phyloP scores from a whole-genome alignment of 2,113 vertebrate genomes.

The Paramormyrops kingsleyae region DNA sequence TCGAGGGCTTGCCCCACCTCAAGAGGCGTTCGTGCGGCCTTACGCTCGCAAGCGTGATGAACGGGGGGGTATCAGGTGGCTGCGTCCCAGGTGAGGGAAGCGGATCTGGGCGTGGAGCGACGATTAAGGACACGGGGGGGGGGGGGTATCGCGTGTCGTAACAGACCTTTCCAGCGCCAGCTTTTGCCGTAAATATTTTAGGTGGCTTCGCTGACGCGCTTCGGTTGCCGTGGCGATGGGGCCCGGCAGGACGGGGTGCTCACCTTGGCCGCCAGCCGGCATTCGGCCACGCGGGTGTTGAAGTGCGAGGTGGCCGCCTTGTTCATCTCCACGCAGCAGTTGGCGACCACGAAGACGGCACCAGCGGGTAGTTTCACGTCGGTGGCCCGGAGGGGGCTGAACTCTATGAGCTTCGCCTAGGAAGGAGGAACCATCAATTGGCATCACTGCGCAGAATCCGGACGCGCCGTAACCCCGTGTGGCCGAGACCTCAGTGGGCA shows the following conservation, averaged over 20 bases:
- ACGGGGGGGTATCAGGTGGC: constrained; percentile 21
- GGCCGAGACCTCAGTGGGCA: not conserved
- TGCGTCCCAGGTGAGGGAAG: constrained; percentile 36
- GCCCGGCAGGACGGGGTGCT: not conserved
- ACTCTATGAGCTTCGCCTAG: constrained; percentile 95
- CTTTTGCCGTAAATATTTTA: constrained; percentile 41
- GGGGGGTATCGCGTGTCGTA: constrained; percentile 50
- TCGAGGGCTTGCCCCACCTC: constrained; percentile 51
- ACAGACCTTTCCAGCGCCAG: constrained; percentile 39
- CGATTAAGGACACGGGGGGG: not conserved
- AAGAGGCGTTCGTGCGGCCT: constrained; percentile 51
- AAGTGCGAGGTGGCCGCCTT: constrained; percentile 93
- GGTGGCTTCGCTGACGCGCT: constrained; percentile 39
- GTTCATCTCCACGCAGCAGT: constrained; percentile 93
- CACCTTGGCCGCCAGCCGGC: constrained; percentile 75
- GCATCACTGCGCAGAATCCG: constrained; percentile 32
- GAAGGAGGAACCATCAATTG: constrained; percentile 35
- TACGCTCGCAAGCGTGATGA: constrained; percentile 54
- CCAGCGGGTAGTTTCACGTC: constrained; percentile 81
- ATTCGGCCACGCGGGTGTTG: constrained; percentile 86
- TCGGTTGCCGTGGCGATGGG: not conserved
- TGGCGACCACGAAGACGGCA: constrained; percentile 90
- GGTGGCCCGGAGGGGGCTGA: constrained; percentile 81
- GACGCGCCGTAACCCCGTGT: not conserved
- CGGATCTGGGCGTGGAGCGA: constrained; percentile 16